Percentiles rank a stretch among this genome's conserved stretches.
Evolutionary conservation across 2,113 vertebrate species (phyloP).

Genomic region (Dicentrarchus labrax): DNA sequence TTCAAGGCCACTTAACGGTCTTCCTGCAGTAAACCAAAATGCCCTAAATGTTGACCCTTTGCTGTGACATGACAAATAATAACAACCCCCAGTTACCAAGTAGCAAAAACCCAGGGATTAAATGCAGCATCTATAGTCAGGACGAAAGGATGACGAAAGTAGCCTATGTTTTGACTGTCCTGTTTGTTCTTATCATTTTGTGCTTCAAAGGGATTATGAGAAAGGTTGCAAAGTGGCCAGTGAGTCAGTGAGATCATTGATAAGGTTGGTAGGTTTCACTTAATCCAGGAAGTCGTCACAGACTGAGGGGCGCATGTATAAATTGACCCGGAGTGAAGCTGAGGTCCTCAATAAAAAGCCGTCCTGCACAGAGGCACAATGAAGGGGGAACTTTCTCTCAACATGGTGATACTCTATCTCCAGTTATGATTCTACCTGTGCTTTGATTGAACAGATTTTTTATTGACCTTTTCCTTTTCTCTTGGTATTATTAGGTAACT

Average conservation of each 20-base stretch:
- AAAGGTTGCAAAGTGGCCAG: slow-evolving; percentile 59
- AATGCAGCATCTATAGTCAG: slow-evolving; percentile 59
- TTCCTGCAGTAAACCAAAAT: slow-evolving; percentile 9
- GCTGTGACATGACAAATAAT: slow-evolving; percentile 54
- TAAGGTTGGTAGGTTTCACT: slow-evolving; percentile 71
- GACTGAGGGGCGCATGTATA: slow-evolving; percentile 66
- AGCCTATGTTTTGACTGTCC: slow-evolving; percentile 71
- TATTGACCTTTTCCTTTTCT: slow-evolving; percentile 33
- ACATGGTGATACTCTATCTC: slow-evolving; percentile 58
- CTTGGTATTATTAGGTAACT: slow-evolving; percentile 53
- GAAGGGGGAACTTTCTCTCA: slow-evolving; percentile 53
- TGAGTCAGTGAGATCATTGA: slow-evolving; percentile 71
- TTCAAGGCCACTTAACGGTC: background rate
- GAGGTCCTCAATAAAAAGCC: slow-evolving; percentile 38
- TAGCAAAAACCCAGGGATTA: slow-evolving; percentile 73
- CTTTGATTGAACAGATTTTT: background rate
- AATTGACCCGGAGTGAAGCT: slow-evolving; percentile 47
- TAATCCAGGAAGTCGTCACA: slow-evolving; percentile 69
- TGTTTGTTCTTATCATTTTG: slow-evolving; percentile 63
- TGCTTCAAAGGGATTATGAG: slow-evolving; percentile 73
- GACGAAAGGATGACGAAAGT: slow-evolving; percentile 49
- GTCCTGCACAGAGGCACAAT: slow-evolving; percentile 37
- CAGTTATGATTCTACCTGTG: background rate
- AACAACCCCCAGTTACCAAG: slow-evolving; percentile 66
- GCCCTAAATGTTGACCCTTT: slow-evolving; percentile 39